Evolutionary conservation across 2,797 vertebrate species (phyloP).

Genomic region (Phoxinus dragarum): DNA sequence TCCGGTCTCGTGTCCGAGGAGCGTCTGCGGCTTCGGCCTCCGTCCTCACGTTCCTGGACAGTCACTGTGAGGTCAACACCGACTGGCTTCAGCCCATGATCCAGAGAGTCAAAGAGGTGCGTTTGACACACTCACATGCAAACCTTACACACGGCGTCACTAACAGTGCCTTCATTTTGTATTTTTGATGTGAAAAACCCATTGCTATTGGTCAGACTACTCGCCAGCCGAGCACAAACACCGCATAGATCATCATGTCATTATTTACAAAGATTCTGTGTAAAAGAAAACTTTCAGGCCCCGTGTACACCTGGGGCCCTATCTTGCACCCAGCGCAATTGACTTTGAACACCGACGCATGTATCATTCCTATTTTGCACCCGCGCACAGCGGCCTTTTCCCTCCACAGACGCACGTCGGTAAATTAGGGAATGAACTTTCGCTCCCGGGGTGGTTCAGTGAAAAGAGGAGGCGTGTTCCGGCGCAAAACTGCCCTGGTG

Average conservation of each 20-base stretch:
- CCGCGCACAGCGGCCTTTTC: no score
- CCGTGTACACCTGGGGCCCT: background rate
- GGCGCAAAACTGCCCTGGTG: no score
- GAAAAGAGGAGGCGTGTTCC: no score
- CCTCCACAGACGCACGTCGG: no score
- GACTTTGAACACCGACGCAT: no score
- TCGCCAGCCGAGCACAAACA: background rate
- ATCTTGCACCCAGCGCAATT: no score
- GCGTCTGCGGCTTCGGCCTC: constrained; percentile 87
- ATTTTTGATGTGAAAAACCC: constrained; percentile 9
- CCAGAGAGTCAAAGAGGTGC: constrained; percentile 95
- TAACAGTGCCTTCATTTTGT: background rate
- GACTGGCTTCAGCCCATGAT: constrained; percentile 98
- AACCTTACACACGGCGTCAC: background rate
- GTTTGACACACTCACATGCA: background rate
- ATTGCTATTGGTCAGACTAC: background rate
- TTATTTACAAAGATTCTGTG: background rate
- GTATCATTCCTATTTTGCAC: no score
- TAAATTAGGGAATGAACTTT: no score
- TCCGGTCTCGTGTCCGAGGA: constrained; percentile 93
- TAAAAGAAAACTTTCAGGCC: background rate
- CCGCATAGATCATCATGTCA: background rate
- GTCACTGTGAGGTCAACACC: constrained; percentile 95
- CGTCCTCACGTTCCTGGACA: constrained; percentile 95
- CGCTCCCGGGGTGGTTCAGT: no score